Conservation (phyloP, 2,888 invertebrate genomes). For the Caradrina clavipalpis region DNA sequence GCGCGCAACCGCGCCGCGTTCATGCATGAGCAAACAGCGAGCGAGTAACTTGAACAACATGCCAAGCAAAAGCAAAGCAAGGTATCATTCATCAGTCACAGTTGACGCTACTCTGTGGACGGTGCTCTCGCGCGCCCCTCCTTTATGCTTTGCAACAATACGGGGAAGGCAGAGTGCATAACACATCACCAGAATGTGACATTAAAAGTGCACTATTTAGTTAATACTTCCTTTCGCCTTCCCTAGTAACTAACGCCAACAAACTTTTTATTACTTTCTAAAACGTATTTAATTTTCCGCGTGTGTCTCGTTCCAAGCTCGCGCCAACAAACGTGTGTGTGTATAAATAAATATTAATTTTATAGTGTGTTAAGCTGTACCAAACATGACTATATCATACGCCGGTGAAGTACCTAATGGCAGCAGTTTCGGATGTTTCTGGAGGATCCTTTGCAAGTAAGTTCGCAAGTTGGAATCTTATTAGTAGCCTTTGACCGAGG, state of each 20-base stretch:
- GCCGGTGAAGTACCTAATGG: conserved; percentile 97
- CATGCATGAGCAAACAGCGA: conserved; percentile 76
- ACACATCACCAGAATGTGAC: conserved; percentile 88
- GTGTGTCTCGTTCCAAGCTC: conserved; percentile 86
- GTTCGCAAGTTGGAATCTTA: conserved; percentile 71
- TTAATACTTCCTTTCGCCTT: conserved; percentile 83
- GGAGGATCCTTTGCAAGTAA: conserved; percentile 97
- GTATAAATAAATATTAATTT: conserved; percentile 87
- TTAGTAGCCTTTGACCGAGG: conserved; percentile 69
- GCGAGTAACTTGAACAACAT: conserved; percentile 75
- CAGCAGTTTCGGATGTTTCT: conserved; percentile 98
- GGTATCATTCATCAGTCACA: conserved; percentile 78
- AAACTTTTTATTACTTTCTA: conserved; percentile 89
- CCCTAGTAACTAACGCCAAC: conserved; percentile 78
- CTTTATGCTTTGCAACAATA: conserved; percentile 75
- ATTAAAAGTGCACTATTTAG: conserved; percentile 80
- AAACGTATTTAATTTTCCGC: conserved; percentile 89
- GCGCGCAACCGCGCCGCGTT: conserved; percentile 66
- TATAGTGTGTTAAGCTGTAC: conserved; percentile 79
- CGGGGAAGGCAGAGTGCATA: conserved; percentile 81
- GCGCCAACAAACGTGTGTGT: conserved; percentile 88
- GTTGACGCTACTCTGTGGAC: conserved; percentile 77
- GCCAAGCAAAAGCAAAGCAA: conserved; percentile 73
- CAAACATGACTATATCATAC: conserved; percentile 96
- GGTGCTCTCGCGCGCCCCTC: conserved; percentile 78